Conservation (phyloP, 2,888 invertebrate species). For the Rhagophthalmus giganteus region DNA sequence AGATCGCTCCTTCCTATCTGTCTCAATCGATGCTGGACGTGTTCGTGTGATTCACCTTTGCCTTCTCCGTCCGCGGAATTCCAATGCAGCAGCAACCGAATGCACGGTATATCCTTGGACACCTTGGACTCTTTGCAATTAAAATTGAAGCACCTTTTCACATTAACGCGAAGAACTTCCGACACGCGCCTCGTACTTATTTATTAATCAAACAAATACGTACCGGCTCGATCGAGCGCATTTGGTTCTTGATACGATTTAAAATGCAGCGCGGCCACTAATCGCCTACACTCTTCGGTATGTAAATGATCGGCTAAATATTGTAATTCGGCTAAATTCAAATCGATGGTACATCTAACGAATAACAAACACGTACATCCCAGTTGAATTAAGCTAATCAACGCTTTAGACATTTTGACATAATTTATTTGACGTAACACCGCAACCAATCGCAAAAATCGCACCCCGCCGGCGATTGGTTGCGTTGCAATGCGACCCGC, state of each 20-base stretch:
- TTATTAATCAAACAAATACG: too few relatives aligned
- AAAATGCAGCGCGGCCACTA: slow-evolving; percentile 63
- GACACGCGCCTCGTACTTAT: too few relatives aligned
- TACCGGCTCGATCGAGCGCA: slow-evolving; percentile 55
- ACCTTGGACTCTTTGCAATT: slow-evolving; percentile 51
- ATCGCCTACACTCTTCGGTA: slow-evolving; percentile 60
- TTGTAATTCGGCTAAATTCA: slow-evolving; percentile 53
- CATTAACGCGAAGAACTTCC: too few relatives aligned
- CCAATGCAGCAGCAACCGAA: slow-evolving; percentile 63
- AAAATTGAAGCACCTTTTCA: neutral
- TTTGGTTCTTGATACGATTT: slow-evolving; percentile 55
- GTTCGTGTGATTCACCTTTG: slow-evolving; percentile 61
- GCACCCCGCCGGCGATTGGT: too few relatives aligned
- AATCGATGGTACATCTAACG: slow-evolving; percentile 44
- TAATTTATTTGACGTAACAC: too few relatives aligned
- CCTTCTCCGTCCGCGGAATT: slow-evolving; percentile 59
- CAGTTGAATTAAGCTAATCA: too few relatives aligned
- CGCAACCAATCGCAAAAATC: too few relatives aligned
- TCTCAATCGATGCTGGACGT: slow-evolving; percentile 60
- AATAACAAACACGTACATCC: neutral
- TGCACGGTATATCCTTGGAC: slow-evolving; percentile 59
- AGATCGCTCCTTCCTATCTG: slow-evolving; percentile 62
- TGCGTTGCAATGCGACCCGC: too few relatives aligned
- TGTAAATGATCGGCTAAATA: slow-evolving; percentile 63
- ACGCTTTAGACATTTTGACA: neutral